phyloP scores from a whole-genome alignment of 2,113 vertebrate genomes.

The Caranx melampygus region DNA sequence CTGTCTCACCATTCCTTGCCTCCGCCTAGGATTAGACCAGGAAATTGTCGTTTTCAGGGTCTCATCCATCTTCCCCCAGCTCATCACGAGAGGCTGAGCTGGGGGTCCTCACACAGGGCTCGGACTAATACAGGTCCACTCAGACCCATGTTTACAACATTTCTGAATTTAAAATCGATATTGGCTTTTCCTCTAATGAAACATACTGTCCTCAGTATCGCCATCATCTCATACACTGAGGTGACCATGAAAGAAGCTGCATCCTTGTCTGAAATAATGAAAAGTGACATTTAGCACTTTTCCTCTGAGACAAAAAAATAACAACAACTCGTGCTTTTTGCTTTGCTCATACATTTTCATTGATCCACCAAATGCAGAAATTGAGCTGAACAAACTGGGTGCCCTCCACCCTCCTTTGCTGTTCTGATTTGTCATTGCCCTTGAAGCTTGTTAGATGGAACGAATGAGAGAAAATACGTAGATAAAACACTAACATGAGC shows the following conservation, averaged over 20 bases:
- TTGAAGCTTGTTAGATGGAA: constrained; percentile 14
- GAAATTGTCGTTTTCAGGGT: constrained; percentile 74
- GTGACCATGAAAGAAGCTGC: background rate
- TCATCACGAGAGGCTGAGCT: constrained; percentile 50
- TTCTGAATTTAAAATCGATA: background rate
- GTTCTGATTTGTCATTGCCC: background rate
- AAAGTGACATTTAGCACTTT: background rate
- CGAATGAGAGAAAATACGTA: background rate
- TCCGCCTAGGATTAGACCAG: constrained; percentile 69
- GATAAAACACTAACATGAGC: constrained; percentile 25
- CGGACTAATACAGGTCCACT: constrained; percentile 1
- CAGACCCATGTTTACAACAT: constrained; percentile 1
- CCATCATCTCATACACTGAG: background rate
- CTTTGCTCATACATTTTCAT: constrained; percentile 13
- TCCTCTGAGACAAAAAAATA: constrained; percentile 9
- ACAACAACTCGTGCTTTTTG: background rate
- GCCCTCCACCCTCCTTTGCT: background rate
- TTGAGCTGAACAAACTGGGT: constrained; percentile 7
- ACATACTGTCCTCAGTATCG: background rate
- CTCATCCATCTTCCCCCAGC: constrained; percentile 54
- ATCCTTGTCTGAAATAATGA: constrained; percentile 10
- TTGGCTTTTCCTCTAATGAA: background rate
- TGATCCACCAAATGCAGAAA: constrained; percentile 14
- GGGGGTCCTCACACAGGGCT: constrained; percentile 27
- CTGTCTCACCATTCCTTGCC: constrained; percentile 38